These are phyloP conservation scores for Psittacula echo DNA, from an alignment of 2,797 vertebrate species.

Conservation along the genomic window DNA sequence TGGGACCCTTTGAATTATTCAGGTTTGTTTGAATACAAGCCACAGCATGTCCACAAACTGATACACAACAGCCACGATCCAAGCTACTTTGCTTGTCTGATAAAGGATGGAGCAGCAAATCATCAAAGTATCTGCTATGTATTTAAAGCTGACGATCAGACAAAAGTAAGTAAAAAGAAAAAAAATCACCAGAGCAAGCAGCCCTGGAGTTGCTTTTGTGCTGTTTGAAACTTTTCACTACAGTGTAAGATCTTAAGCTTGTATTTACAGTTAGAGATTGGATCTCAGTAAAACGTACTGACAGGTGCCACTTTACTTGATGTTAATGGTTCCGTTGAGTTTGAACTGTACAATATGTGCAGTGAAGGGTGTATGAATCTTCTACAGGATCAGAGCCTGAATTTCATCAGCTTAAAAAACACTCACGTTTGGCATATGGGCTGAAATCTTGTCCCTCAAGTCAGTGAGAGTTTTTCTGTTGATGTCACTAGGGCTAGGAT, in stretches of 20 bases:
- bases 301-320: not conserved
- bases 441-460: constrained; percentile 7
- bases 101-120: constrained; percentile 73
- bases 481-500: constrained; percentile 49
- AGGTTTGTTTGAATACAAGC: constrained; percentile 88
- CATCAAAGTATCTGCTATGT: constrained; percentile 87
- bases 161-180: constrained; percentile 79
- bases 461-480: constrained; percentile 35
- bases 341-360: not conserved
- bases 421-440: not conserved
- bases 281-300: not conserved
- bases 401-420: not conserved
- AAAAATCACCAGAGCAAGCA: not conserved
- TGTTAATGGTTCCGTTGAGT: not conserved
- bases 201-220: not conserved
- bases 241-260: not conserved
- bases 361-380: not conserved
- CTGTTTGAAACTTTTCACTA: not conserved
- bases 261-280: not conserved
- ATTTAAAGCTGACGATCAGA: constrained; percentile 88
- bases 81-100: constrained; percentile 90
- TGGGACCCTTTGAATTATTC: constrained; percentile 91
- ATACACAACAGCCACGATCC: constrained; percentile 95
- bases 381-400: not conserved
- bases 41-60: constrained; percentile 88